Conservation (phyloP, 2,797 vertebrate species). For the Tapera naevia region DNA sequence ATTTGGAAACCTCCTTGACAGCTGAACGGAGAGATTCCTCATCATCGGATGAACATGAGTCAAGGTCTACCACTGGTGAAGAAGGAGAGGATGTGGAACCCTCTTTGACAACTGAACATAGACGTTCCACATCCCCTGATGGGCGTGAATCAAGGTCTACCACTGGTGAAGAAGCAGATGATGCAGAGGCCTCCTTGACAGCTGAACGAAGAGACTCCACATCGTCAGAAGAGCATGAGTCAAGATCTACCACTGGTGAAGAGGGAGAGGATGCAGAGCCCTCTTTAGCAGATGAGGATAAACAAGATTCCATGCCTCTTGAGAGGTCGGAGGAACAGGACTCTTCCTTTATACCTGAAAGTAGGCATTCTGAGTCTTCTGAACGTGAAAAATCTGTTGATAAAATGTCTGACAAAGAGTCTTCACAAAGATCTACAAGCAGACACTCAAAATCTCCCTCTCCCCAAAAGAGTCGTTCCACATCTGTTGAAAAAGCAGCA, state of each 20-base stretch:
- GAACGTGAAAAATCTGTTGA: conserved; percentile 81
- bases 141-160: conserved; percentile 49
- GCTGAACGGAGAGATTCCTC: conserved; percentile 75
- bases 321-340: conserved; percentile 72
- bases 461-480: conserved; percentile 22
- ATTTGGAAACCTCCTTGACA: conserved; percentile 67
- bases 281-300: conserved; percentile 45
- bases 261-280: conserved; percentile 23
- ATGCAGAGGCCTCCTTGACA: conserved; percentile 24
- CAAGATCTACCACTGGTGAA: conserved; percentile 48
- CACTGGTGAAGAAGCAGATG: conserved; percentile 52
- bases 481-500: conserved; percentile 25
- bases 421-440: conserved; percentile 81
- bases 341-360: conserved; percentile 68
- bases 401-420: conserved; percentile 75
- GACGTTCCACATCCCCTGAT: conserved; percentile 33
- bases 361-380: conserved; percentile 88
- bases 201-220: conserved; percentile 54
- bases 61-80: conserved; percentile 41
- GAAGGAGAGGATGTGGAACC: conserved; percentile 44
- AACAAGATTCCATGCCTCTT: conserved; percentile 42
- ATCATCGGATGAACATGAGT: conserved; percentile 65
- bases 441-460: conserved; percentile 85
- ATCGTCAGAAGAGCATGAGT: conserved; percentile 34
- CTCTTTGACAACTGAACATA: conserved; percentile 24